Evolutionary conservation across 2,888 invertebrate species (phyloP).

Genomic region (Polymixis flavicincta): DNA sequence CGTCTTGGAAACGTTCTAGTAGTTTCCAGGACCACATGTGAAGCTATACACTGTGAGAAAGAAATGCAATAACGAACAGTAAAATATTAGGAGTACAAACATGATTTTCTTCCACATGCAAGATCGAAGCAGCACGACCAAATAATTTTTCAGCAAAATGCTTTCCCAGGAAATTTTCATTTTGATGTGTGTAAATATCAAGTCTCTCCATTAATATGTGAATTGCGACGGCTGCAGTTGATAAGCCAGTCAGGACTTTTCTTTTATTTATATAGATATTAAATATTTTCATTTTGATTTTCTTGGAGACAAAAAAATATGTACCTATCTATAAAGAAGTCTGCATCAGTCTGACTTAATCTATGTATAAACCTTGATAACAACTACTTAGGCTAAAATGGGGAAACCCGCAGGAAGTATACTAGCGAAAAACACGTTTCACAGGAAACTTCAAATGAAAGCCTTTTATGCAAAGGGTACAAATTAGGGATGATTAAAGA

Average conservation of each 20-base stretch:
- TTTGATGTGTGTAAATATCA: too few relatives aligned
- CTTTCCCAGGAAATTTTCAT: not conserved
- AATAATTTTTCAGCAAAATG: slow-evolving; percentile 14
- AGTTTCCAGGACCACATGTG: not conserved
- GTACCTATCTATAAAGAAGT: too few relatives aligned
- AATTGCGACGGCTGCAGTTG: too few relatives aligned
- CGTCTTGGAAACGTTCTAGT: not conserved
- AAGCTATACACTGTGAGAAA: not conserved
- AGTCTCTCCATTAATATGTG: too few relatives aligned
- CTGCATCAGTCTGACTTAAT: not conserved
- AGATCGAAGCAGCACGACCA: not conserved
- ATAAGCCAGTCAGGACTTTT: too few relatives aligned
- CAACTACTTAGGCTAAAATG: not conserved
- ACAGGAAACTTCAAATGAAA: slow-evolving; percentile 21
- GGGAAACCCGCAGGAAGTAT: slow-evolving; percentile 16
- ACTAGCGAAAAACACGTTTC: not conserved
- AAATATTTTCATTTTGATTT: too few relatives aligned
- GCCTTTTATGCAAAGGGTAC: slow-evolving; percentile 17
- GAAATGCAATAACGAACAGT: not conserved
- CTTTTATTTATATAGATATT: too few relatives aligned
- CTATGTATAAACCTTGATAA: not conserved
- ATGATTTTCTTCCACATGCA: slow-evolving; percentile 7
- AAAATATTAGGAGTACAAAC: not conserved
- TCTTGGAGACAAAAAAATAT: too few relatives aligned
- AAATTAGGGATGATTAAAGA: slow-evolving; percentile 47